phyloP scores from a whole-genome alignment of 2,797 vertebrate genomes.

The Myoxocephalus aenaeus region DNA sequence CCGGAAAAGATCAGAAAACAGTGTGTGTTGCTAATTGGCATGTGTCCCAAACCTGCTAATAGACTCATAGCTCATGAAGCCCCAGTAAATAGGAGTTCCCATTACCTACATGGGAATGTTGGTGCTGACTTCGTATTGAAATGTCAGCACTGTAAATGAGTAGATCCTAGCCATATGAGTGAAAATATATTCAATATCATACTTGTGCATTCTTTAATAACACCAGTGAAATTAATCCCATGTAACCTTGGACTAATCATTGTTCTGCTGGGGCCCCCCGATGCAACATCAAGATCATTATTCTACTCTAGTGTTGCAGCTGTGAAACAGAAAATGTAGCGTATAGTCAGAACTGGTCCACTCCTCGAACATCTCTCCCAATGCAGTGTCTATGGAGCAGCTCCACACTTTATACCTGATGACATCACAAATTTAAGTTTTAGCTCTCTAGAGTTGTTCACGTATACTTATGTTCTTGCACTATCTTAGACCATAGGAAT shows the following conservation, averaged over 20 bases:
- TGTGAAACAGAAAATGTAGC: neutral
- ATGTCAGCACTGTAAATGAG: neutral
- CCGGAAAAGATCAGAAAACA: slow-evolving; percentile 12
- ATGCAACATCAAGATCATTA: neutral
- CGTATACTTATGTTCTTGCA: too few species aligned
- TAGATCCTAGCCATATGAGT: neutral
- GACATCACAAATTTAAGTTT: too few species aligned
- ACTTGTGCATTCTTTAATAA: neutral
- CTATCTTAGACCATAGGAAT: too few species aligned
- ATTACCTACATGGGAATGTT: slow-evolving; percentile 4
- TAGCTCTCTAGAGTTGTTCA: too few species aligned
- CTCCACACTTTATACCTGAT: too few species aligned
- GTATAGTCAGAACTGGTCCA: neutral
- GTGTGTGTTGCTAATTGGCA: neutral
- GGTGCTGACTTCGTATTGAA: neutral
- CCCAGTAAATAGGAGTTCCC: neutral
- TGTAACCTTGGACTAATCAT: neutral
- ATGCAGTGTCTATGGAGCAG: too few species aligned
- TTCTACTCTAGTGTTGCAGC: too few species aligned
- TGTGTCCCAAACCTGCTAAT: slow-evolving; percentile 14
- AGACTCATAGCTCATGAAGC: neutral
- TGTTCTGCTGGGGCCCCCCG: neutral
- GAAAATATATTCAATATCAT: neutral
- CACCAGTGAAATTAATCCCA: neutral
- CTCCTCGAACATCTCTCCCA: too few species aligned